Conservation (phyloP, 2,888 invertebrate genomes). For the Sesia bembeciformis region DNA sequence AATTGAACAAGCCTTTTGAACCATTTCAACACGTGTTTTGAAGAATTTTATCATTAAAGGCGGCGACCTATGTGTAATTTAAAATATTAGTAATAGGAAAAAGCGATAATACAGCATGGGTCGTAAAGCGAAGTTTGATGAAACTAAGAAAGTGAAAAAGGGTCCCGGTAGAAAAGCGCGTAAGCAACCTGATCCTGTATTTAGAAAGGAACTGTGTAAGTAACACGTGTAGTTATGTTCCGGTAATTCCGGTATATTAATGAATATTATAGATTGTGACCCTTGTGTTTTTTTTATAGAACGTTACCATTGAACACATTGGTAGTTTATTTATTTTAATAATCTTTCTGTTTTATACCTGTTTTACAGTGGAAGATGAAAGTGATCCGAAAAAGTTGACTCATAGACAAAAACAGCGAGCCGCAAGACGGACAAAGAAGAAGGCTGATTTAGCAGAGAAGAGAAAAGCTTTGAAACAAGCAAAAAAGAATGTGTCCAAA, state of each 20-base stretch:
- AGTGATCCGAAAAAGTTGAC: constrained; percentile 75
- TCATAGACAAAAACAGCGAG: constrained; percentile 81
- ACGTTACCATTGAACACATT: no score
- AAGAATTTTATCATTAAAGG: no score
- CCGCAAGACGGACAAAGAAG: constrained; percentile 74
- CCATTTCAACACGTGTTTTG: no score
- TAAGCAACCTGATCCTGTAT: constrained; percentile 88
- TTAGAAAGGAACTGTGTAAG: constrained; percentile 73
- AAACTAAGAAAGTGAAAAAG: constrained; percentile 79
- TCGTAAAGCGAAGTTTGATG: constrained; percentile 86
- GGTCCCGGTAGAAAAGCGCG: constrained; percentile 91
- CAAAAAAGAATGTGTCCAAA: constrained; percentile 53
- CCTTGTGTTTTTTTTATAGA: no score
- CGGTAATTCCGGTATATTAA: no score
- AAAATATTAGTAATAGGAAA: no score
- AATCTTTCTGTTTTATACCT: background rate
- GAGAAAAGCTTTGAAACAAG: constrained; percentile 48
- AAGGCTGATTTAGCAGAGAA: constrained; percentile 60
- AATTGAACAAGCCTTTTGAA: no score
- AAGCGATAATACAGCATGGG: constrained; percentile 76
- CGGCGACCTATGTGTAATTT: no score
- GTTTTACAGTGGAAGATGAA: constrained; percentile 54
- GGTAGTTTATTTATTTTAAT: no score
- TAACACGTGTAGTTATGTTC: constrained; percentile 9
- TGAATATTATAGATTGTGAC: no score